phyloP scores from a whole-genome alignment of 2,888 invertebrate species.

The Cremastinae sp. region DNA sequence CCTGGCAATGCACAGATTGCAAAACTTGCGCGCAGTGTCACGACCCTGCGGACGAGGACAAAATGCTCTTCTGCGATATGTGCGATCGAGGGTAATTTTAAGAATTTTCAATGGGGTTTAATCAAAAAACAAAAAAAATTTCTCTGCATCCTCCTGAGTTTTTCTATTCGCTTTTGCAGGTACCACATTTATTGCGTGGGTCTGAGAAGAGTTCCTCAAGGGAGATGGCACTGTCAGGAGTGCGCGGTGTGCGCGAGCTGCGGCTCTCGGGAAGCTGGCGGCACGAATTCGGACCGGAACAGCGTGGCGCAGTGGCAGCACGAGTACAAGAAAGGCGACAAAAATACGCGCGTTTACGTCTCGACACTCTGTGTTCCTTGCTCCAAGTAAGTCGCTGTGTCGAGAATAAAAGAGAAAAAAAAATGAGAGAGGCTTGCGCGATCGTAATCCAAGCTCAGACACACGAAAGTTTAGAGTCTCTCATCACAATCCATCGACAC shows the following conservation, averaged over 20 bases:
- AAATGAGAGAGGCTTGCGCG: conserved; percentile 48
- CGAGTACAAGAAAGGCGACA: conserved; percentile 82
- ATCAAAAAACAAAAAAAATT: not conserved
- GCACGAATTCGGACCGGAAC: conserved; percentile 78
- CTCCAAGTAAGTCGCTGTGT: conserved; percentile 86
- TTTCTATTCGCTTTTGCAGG: conserved; percentile 70
- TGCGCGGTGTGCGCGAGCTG: conserved; percentile 86
- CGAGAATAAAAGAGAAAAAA: not conserved
- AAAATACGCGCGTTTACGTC: conserved; percentile 80
- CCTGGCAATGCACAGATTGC: conserved; percentile 97
- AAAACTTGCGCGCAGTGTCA: conserved; percentile 93
- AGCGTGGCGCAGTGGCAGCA: conserved; percentile 81
- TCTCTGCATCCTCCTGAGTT: not conserved
- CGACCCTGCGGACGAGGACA: conserved; percentile 91
- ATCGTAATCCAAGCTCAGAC: too few relatives aligned
- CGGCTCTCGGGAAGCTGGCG: conserved; percentile 81
- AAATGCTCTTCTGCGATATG: conserved; percentile 96
- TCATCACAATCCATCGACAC: too few relatives aligned
- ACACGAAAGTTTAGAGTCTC: too few relatives aligned
- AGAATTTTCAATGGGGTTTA: not conserved
- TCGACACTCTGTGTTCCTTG: conserved; percentile 86
- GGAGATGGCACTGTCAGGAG: conserved; percentile 94
- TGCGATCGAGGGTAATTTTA: conserved; percentile 90
- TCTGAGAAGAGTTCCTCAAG: conserved; percentile 89
- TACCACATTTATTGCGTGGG: conserved; percentile 96